phyloP scores from a whole-genome alignment of 2,888 invertebrate species.

The Spatulosminthurus flaviceps region DNA sequence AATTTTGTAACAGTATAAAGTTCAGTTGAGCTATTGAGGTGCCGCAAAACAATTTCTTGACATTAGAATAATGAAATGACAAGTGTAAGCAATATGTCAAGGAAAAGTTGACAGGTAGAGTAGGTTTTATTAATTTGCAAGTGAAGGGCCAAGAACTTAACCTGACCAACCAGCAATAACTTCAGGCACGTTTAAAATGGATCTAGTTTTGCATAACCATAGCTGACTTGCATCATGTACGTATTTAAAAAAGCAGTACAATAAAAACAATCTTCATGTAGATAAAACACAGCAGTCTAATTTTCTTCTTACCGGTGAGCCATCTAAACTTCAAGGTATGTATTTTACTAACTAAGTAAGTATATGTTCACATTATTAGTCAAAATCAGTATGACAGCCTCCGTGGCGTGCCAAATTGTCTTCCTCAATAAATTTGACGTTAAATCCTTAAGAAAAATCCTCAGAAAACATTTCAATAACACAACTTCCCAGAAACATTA shows the following conservation, averaged over 20 bases:
- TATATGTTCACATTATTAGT: too few relatives aligned
- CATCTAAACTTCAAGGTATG: too few relatives aligned
- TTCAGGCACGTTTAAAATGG: constrained; percentile 13
- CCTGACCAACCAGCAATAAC: background rate
- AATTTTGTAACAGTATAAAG: too few relatives aligned
- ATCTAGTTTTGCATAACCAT: constrained; percentile 19
- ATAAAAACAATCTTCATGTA: background rate
- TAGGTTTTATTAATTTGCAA: background rate
- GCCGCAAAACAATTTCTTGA: constrained; percentile 23
- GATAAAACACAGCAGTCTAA: background rate
- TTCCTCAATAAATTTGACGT: too few relatives aligned
- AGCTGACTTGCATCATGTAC: background rate
- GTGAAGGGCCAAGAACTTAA: background rate
- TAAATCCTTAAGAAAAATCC: too few relatives aligned
- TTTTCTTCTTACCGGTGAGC: too few relatives aligned
- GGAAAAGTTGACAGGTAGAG: constrained; percentile 24
- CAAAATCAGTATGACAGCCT: too few relatives aligned
- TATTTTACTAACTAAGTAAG: too few relatives aligned
- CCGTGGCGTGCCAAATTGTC: too few relatives aligned
- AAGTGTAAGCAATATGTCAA: constrained; percentile 33
- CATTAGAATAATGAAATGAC: constrained; percentile 37
- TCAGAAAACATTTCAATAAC: too few relatives aligned
- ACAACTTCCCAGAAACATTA: too few relatives aligned
- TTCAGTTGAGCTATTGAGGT: background rate
- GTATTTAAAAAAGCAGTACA: background rate